Evolutionary conservation across 2,888 invertebrate species (phyloP), one percentile per base, ranked within the genome.

Genomic region (Drosophila barbarae): DNA sequence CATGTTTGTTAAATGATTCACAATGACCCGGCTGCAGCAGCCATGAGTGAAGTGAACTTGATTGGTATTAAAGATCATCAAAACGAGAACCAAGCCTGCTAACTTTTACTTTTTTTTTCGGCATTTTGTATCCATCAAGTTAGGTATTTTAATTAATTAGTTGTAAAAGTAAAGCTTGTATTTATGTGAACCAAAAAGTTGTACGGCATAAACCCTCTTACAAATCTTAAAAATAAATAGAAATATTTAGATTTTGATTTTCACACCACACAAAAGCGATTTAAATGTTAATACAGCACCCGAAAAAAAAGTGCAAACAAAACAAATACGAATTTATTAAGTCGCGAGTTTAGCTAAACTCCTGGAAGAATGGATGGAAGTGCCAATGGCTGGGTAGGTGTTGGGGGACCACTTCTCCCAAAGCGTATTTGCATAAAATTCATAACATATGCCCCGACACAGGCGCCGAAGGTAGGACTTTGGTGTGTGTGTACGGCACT

Each of bases 1-100:
- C 74, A 79, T 63, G 51, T 63, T 76, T 76, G 74, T 72, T 82
- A 79, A 77, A 76, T 77, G 74, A 79, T 77, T 77, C 83, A 77
- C 72, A 66, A 44, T 44, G 54, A 54, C 44, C 38, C 28, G 15
- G 36, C 35, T 41, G 60, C 39, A 35, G 18, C 41, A 51, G 51
- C 50, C 51, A 30, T 64, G 65, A 42, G 42, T 51, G 35, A 51
- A 61, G 64, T 30, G 30, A 49, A 35, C 39, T 41, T 64, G 61
- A 64, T 64, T 61, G 35, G 26, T 15, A 52, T 63, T 63, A 32
- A 18, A 41, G 23, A 28, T 35, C 26, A 50, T 41, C 34, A 50
- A 61, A 50, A 30, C 28, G 35, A 63, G 42, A 35, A 23, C 23
- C 30, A 15, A 13, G 34, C 10, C 2, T 18, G 18, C 10, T 6